Percentiles rank a stretch among this genome's conserved stretches.
These are phyloP conservation scores for Microtus richardsoni DNA, from an alignment of 2,113 vertebrate genomes.

Conservation along the genomic window DNA sequence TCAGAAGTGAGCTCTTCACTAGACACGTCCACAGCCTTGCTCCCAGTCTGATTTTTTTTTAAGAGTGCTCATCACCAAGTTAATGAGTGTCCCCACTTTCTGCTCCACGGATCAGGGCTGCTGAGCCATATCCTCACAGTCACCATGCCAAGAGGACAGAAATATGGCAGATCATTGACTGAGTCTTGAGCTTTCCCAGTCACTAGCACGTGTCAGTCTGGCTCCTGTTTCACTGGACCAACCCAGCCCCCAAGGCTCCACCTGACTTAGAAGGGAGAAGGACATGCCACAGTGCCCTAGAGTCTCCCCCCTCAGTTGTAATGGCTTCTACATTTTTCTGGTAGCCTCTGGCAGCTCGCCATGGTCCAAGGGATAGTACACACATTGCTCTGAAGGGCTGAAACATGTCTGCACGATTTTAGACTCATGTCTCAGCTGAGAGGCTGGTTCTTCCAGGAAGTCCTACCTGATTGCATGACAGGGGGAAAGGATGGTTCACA, in stretches of 20 bases:
- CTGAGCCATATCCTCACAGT: neutral
- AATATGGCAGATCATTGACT: neutral
- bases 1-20: neutral
- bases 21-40: neutral
- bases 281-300: neutral
- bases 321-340: neutral
- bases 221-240: neutral
- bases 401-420: neutral
- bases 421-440: neutral
- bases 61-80: neutral
- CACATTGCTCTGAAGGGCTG: neutral
- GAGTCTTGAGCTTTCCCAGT: neutral
- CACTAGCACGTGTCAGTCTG: neutral
- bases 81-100: neutral
- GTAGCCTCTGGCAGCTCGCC: neutral
- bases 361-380: neutral
- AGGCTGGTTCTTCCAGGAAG: constrained; percentile 21
- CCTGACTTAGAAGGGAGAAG: neutral
- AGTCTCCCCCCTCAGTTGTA: neutral
- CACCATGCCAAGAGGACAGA: neutral
- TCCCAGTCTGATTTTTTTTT: neutral
- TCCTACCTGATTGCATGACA: neutral
- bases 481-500: neutral
- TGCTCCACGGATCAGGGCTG: neutral
- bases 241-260: neutral